A percentile compares a stretch with the other conserved stretches of the same genome.
These are phyloP conservation scores for Threskiornis aethiopicus DNA, from an alignment of 2,797 vertebrate genomes.

Conservation along the genomic window DNA sequence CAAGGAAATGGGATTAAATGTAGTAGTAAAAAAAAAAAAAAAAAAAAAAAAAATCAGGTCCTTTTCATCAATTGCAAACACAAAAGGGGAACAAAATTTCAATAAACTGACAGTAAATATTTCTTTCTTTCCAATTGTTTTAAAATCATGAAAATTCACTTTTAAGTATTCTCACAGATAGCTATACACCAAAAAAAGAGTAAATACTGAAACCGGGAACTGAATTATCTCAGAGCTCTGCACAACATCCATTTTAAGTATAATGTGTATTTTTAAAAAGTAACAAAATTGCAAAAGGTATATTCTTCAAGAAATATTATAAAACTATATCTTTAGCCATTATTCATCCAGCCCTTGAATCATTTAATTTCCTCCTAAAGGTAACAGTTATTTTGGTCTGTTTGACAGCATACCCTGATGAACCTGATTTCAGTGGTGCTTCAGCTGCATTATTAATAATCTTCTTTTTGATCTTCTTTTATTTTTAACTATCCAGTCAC, in stretches of 20 bases:
- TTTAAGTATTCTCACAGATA: neutral
- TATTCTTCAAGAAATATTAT: neutral
- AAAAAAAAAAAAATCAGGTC: neutral
- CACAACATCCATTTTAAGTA: neutral
- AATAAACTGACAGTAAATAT: neutral
- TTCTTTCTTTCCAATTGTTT: neutral
- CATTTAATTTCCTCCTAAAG: neutral
- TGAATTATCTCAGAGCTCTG: neutral
- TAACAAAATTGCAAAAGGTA: neutral
- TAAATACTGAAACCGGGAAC: neutral
- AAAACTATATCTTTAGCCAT: neutral
- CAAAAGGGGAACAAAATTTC: accelerated
- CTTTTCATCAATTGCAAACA: neutral
- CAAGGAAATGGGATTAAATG: neutral
- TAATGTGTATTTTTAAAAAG: neutral
- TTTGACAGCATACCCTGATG: neutral
- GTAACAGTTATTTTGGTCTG: neutral
- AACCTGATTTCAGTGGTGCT: neutral
- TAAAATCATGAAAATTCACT: neutral
- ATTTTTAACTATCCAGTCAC: neutral
- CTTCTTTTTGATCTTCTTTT: neutral
- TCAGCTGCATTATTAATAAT: neutral
- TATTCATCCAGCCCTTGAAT: neutral
- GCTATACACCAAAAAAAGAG: neutral
- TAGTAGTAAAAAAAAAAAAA: neutral